phyloP scores from a whole-genome alignment of 2,888 invertebrate genomes.

The Nineta flava region DNA sequence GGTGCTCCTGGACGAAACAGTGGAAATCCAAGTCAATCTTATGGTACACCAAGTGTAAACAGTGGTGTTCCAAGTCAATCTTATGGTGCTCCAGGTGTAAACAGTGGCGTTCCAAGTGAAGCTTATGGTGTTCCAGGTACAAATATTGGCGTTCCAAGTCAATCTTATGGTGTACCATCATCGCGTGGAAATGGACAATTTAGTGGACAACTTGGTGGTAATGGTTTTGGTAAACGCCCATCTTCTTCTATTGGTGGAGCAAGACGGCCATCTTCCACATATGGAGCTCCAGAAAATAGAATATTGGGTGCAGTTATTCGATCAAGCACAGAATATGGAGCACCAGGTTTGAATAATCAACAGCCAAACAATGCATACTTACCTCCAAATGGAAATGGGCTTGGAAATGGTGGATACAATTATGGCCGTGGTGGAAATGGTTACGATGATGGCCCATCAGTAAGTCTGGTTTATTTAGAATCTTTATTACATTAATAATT shows the following conservation, averaged over 20 bases:
- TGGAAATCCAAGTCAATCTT: background rate
- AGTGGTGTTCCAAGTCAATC: background rate
- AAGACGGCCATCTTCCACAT: background rate
- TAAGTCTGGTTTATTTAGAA: constrained; percentile 19
- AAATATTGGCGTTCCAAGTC: background rate
- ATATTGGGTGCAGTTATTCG: background rate
- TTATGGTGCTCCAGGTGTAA: background rate
- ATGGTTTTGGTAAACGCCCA: background rate
- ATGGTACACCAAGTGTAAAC: background rate
- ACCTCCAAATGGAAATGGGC: background rate
- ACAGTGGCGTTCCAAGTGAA: background rate
- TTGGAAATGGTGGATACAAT: background rate
- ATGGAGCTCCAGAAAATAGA: background rate
- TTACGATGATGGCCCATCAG: constrained; percentile 24
- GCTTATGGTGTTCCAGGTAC: background rate
- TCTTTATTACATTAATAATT: too few species aligned
- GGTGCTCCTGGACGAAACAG: background rate
- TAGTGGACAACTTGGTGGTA: background rate
- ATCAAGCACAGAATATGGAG: background rate
- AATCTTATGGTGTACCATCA: background rate
- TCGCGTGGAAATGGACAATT: background rate
- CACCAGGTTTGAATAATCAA: constrained; percentile 9
- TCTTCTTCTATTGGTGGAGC: background rate
- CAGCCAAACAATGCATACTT: background rate
- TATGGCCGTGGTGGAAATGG: constrained; percentile 6